phyloP scores from a whole-genome alignment of 1,140 invertebrate species.

The Caenorhabditis brenneri region DNA sequence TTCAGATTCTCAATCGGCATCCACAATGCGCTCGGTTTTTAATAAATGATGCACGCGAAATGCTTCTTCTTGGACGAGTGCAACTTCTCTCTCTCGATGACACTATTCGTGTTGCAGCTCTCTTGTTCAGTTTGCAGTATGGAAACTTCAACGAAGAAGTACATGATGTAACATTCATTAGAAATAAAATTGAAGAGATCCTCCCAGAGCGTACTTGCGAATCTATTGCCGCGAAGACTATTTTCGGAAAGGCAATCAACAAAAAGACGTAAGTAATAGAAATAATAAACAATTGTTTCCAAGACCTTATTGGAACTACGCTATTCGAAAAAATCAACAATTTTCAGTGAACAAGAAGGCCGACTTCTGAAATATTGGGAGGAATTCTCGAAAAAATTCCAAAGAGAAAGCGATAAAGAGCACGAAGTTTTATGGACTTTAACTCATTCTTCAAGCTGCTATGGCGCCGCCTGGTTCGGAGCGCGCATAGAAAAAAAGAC shows the following conservation, averaged over 20 bases:
- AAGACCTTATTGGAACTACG: too few species aligned
- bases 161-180: conserved; percentile 3
- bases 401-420: background rate
- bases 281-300: too few species aligned
- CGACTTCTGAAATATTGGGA: background rate
- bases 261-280: conserved; percentile 8
- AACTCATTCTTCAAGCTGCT: background rate
- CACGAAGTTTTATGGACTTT: background rate
- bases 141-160: background rate
- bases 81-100: background rate
- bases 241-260: conserved; percentile 21
- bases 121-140: background rate
- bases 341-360: background rate
- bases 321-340: background rate
- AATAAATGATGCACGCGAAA: conserved; percentile 5
- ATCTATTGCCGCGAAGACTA: background rate
- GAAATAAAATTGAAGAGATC: conserved; percentile 3
- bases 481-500: background rate
- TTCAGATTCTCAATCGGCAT: background rate
- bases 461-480: background rate
- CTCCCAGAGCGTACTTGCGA: background rate
- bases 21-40: background rate
- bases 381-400: background rate
- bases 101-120: background rate
- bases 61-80: conserved; percentile 19